Conservation (phyloP, 2,888 invertebrate genomes). For the Liodrosophila aerea region DNA sequence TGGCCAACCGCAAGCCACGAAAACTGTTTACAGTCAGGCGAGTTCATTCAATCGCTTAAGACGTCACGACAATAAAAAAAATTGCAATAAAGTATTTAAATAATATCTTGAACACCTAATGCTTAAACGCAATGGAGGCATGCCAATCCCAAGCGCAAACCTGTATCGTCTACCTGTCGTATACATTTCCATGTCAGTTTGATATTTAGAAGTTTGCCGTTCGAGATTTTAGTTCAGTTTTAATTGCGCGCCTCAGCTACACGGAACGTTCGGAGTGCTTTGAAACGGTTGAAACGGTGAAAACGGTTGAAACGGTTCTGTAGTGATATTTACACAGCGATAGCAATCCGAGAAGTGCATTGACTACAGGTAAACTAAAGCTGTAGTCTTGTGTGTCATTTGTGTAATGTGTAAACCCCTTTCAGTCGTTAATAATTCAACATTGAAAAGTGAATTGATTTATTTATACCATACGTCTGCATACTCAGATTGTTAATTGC, state of each 20-base stretch:
- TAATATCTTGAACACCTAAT: no score
- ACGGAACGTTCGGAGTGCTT: constrained; percentile 18
- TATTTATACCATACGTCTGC: background rate
- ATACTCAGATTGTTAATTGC: background rate
- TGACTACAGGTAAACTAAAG: no score
- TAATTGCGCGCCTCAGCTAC: constrained; percentile 51
- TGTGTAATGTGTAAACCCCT: background rate
- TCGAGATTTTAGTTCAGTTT: constrained; percentile 65
- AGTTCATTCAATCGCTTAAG: no score
- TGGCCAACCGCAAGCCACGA: background rate
- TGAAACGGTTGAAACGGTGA: background rate
- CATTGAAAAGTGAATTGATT: constrained; percentile 7
- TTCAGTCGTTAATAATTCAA: background rate
- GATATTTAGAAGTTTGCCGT: constrained; percentile 70
- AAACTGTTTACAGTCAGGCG: no score
- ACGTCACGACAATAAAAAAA: no score
- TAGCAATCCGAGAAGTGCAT: no score
- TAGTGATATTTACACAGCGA: background rate
- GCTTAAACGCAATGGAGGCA: no score
- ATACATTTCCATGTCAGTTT: constrained; percentile 63
- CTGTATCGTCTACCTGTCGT: constrained; percentile 48
- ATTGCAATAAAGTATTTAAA: no score
- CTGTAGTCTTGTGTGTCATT: background rate
- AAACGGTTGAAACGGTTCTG: background rate
- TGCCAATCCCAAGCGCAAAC: constrained; percentile 33